These are phyloP conservation scores for Fistularia tabacaria DNA, from an alignment of 2,797 vertebrate genomes.

Conservation along the genomic window DNA sequence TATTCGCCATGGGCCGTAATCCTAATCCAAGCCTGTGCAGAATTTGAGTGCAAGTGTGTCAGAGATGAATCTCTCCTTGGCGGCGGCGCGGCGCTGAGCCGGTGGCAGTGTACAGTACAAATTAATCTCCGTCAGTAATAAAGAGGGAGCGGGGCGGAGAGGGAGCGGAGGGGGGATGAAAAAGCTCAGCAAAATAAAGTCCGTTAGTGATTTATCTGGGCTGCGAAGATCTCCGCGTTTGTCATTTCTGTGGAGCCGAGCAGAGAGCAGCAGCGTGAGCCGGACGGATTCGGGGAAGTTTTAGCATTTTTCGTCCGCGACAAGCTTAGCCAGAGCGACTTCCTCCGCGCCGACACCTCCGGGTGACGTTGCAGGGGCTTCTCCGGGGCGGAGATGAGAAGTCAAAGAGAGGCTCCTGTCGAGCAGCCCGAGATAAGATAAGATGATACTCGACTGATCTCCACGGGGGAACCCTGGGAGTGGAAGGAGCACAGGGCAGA, in stretches of 20 bases:
- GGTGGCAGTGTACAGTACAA: conserved; percentile 10
- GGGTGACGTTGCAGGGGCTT: no score
- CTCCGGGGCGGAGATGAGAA: no score
- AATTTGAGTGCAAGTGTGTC: conserved; percentile 17
- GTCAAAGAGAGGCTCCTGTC: no score
- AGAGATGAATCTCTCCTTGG: conserved; percentile 15
- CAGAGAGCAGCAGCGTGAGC: background rate
- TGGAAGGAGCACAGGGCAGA: no score
- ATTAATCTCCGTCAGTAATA: conserved; percentile 40
- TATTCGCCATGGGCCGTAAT: conserved; percentile 1
- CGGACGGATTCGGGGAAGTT: background rate
- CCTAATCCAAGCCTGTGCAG: conserved; percentile 12
- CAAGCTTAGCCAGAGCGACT: background rate
- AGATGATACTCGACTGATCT: no score
- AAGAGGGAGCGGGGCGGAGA: conserved; percentile 26
- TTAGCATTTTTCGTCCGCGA: no score
- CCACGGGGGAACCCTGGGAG: no score
- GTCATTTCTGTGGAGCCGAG: conserved; percentile 18
- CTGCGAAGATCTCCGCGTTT: conserved; percentile 18
- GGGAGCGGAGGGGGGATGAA: background rate
- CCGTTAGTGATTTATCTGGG: conserved; percentile 27
- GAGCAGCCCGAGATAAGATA: no score
- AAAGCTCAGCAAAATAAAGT: conserved; percentile 35
- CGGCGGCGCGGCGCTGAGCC: conserved; percentile 6
- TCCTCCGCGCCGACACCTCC: no score